Evolutionary conservation across 2,797 vertebrate species (phyloP).

Genomic region (Crypturellus tataupa): DNA sequence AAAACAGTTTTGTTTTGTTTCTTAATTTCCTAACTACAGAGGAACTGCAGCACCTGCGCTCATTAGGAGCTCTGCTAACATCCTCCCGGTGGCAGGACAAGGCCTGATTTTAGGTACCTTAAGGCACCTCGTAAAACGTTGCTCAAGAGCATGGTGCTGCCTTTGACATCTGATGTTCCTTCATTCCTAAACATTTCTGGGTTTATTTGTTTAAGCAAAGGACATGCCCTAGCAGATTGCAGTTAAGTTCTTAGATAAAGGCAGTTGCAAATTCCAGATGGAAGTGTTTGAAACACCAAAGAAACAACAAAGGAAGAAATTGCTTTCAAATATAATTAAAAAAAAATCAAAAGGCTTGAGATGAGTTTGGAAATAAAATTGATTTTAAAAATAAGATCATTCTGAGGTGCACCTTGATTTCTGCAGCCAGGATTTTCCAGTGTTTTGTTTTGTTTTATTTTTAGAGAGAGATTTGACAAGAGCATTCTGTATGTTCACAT

Average conservation of each 20-base stretch:
- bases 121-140: background rate
- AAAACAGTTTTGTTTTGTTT: slow-evolving; percentile 15
- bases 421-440: background rate
- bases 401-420: background rate
- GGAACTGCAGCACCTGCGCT: background rate
- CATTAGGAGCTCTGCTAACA: background rate
- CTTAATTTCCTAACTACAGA: background rate
- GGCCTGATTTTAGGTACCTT: background rate
- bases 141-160: background rate
- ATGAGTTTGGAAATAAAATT: background rate
- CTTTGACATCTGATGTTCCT: background rate
- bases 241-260: slow-evolving; percentile 10
- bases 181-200: background rate
- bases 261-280: slow-evolving; percentile 8
- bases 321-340: background rate
- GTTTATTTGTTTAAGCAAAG: slow-evolving; percentile 47
- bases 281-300: slow-evolving; percentile 2
- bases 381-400: background rate
- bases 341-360: background rate
- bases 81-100: background rate
- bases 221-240: background rate
- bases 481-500: background rate
- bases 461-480: background rate
- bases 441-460: background rate
- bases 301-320: background rate